Percentiles rank a stretch among this genome's conserved stretches.
Conservation (phyloP, 2,888 invertebrate species). For the Platycheirus albimanus region DNA sequence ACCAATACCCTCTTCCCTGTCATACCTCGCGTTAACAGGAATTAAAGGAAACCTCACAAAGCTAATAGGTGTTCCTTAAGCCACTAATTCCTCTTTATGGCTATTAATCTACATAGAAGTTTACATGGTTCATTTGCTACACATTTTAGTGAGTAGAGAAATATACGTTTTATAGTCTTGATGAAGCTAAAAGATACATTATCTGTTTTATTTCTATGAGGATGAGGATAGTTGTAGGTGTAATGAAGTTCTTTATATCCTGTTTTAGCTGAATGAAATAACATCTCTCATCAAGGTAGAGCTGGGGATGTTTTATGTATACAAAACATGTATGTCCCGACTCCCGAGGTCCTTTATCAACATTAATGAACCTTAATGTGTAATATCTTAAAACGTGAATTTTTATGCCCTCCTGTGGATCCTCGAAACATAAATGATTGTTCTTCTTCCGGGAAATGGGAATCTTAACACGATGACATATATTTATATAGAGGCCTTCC, state of each 20-base stretch:
- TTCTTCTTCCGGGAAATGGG: not conserved
- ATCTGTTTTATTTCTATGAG: not conserved
- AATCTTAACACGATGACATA: not conserved
- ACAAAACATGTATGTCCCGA: not conserved
- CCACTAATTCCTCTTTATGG: not conserved
- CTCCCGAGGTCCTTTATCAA: not conserved
- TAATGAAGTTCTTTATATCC: not conserved
- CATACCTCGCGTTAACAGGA: not conserved
- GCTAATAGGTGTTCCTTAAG: not conserved
- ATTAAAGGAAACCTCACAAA: not conserved
- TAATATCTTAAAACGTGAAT: not conserved
- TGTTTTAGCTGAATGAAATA: not conserved
- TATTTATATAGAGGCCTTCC: not conserved
- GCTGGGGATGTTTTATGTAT: too few species aligned
- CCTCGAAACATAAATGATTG: not conserved
- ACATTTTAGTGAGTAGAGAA: not conserved
- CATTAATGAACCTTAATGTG: not conserved
- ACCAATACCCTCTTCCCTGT: not conserved
- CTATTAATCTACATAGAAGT: slow-evolving; percentile 7
- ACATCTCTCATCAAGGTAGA: not conserved
- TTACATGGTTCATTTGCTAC: not conserved
- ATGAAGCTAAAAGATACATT: not conserved
- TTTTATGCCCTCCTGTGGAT: not conserved
- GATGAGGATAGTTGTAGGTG: not conserved
- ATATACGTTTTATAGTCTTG: not conserved